phyloP scores from a whole-genome alignment of 30 jellyfish, hydroid and myxozoan genomes.

The Pseudorhiza aurosa region DNA sequence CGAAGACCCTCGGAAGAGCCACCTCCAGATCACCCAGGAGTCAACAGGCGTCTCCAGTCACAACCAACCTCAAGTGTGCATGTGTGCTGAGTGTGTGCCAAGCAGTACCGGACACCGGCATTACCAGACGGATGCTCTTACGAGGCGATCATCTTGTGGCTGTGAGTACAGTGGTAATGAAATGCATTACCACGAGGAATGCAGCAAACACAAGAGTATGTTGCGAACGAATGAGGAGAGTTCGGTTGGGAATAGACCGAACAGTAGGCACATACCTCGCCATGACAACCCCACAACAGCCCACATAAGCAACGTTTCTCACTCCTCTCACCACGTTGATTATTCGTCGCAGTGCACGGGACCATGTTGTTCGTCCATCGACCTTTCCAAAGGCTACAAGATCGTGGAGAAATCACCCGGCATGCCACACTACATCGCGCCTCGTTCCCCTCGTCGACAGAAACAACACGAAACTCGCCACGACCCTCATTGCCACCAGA shows the following conservation, averaged over 20 bases:
- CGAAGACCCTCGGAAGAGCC: constrained; percentile 79
- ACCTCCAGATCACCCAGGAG: constrained; percentile 38
- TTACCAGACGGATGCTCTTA: constrained; percentile 34
- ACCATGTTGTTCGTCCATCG: constrained; percentile 76
- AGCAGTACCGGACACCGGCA: constrained; percentile 48
- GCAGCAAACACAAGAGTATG: constrained; percentile 41
- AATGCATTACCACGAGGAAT: constrained; percentile 57
- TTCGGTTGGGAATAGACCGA: constrained; percentile 1
- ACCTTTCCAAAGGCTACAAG: constrained; percentile 59
- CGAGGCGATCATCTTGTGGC: constrained; percentile 43
- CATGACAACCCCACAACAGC: constrained; percentile 17
- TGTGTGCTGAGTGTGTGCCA: constrained; percentile 77
- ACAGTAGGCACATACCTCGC: constrained; percentile 19
- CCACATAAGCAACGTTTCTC: constrained; percentile 18
- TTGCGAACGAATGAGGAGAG: constrained; percentile 24
- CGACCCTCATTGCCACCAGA: constrained; percentile 45
- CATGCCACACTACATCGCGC: constrained; percentile 56
- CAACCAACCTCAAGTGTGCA: constrained; percentile 49
- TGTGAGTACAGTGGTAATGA: constrained; percentile 50
- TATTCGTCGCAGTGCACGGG: constrained; percentile 78
- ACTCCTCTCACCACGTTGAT: constrained; percentile 38
- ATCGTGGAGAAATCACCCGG: constrained; percentile 74
- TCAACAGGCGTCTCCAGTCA: constrained; percentile 13
- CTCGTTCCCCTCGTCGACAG: constrained; percentile 56
- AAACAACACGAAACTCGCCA: constrained; percentile 38